Percentiles rank a stretch among this genome's conserved stretches.
These are phyloP conservation scores for Rhysida immarginata DNA, from an alignment of 1,140 invertebrate genomes.

Conservation along the genomic window DNA sequence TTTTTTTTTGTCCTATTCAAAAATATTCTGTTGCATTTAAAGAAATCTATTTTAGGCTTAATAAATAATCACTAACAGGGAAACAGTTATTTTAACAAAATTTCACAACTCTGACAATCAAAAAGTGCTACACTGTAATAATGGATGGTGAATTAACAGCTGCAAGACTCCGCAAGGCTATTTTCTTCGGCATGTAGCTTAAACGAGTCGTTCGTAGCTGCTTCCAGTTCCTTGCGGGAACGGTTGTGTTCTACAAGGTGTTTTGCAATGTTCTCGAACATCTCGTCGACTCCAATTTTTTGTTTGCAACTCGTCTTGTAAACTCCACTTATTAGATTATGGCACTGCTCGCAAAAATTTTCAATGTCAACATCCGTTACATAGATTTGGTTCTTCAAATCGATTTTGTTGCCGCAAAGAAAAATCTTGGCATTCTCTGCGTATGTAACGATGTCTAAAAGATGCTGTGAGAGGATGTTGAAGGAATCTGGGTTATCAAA, in stretches of 20 bases:
- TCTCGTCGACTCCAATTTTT: constrained; percentile 69
- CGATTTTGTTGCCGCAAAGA: constrained; percentile 76
- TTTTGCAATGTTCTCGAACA: constrained; percentile 73
- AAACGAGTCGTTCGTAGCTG: constrained; percentile 9
- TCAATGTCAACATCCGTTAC: constrained; percentile 80
- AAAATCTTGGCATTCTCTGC: constrained; percentile 88
- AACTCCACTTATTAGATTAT: constrained; percentile 69
- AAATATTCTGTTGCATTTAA: too few relatives aligned
- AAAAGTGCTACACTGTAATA: too few relatives aligned
- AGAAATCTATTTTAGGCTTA: too few relatives aligned
- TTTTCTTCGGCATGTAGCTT: constrained; percentile 5
- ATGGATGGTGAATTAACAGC: too few relatives aligned
- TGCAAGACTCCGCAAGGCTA: neutral
- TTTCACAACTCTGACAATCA: too few relatives aligned
- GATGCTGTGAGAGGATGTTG: constrained; percentile 74
- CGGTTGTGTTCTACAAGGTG: constrained; percentile 59
- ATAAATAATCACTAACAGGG: too few relatives aligned
- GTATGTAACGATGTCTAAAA: constrained; percentile 78
- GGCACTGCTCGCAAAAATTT: constrained; percentile 81
- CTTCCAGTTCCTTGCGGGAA: constrained; percentile 52
- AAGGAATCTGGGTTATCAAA: constrained; percentile 80
- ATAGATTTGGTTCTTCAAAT: constrained; percentile 50
- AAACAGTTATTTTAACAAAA: too few relatives aligned
- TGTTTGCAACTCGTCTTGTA: constrained; percentile 86
- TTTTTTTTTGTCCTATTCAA: too few relatives aligned